Percentiles rank a stretch among this genome's conserved stretches.
These are phyloP conservation scores for Phlogophora meticulosa DNA, from an alignment of 2,888 invertebrate species.

Conservation along the genomic window DNA sequence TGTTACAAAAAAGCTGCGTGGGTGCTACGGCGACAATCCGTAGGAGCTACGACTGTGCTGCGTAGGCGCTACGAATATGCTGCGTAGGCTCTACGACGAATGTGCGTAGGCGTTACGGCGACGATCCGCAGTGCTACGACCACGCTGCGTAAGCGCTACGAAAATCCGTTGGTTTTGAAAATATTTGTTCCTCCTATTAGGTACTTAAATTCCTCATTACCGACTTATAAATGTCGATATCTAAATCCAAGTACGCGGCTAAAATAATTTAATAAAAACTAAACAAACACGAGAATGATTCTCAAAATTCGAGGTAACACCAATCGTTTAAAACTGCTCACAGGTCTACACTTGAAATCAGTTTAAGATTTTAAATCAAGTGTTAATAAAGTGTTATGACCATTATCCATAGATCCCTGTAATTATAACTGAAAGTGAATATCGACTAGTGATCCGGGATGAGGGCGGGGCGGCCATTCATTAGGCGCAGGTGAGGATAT, in stretches of 20 bases:
- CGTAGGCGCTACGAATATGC: not conserved
- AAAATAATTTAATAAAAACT: no score
- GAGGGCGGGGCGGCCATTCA: conserved; percentile 78
- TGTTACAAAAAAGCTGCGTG: not conserved
- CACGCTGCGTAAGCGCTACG: not conserved
- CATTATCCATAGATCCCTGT: conserved; percentile 29
- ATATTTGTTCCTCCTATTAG: no score
- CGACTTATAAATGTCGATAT: no score
- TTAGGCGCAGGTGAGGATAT: conserved; percentile 84
- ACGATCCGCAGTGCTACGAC: not conserved
- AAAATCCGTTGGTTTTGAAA: no score
- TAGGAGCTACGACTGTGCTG: not conserved
- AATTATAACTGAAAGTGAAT: conserved; percentile 64
- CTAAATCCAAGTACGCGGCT: no score
- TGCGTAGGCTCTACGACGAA: not conserved
- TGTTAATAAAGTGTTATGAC: conserved; percentile 17
- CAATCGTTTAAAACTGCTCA: not conserved
- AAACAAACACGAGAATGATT: no score
- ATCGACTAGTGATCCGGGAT: conserved; percentile 60
- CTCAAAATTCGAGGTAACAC: not conserved
- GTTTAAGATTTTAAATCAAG: conserved; percentile 2
- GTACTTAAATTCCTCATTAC: no score
- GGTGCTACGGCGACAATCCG: not conserved
- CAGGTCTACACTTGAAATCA: not conserved
- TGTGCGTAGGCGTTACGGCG: not conserved